A percentile compares a stretch with the other conserved stretches of the same genome.
phyloP scores from a whole-genome alignment of 2,888 invertebrate genomes.

The Zeuzera pyrina region DNA sequence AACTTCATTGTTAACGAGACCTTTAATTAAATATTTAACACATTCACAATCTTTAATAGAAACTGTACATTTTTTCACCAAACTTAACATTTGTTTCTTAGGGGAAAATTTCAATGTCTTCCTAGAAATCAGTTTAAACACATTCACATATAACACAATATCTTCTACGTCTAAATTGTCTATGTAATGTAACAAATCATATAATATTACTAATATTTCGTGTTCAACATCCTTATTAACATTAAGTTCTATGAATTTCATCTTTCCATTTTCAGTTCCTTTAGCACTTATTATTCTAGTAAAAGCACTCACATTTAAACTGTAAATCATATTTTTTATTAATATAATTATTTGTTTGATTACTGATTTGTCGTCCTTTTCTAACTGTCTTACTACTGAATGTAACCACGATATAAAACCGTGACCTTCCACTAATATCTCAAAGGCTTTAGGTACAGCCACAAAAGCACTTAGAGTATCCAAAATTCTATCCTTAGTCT shows the following conservation, averaged over 20 bases:
- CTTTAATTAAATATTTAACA: constrained; percentile 33
- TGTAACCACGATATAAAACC: constrained; percentile 82
- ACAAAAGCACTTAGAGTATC: constrained; percentile 76
- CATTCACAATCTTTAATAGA: constrained; percentile 26
- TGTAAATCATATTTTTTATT: constrained; percentile 38
- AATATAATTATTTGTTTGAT: constrained; percentile 32
- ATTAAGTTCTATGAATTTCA: constrained; percentile 33
- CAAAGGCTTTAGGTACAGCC: constrained; percentile 76
- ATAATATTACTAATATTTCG: constrained; percentile 40
- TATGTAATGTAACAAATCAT: constrained; percentile 34
- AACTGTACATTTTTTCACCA: constrained; percentile 32
- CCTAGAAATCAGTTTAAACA: constrained; percentile 41
- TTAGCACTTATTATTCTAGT: constrained; percentile 30
- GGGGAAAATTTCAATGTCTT: constrained; percentile 41
- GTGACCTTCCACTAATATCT: constrained; percentile 77
- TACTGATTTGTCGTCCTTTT: constrained; percentile 32
- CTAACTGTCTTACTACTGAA: constrained; percentile 32
- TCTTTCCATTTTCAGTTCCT: constrained; percentile 14
- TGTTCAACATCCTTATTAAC: constrained; percentile 49
- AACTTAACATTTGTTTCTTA: constrained; percentile 38
- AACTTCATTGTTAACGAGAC: constrained; percentile 31
- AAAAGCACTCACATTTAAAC: constrained; percentile 37
- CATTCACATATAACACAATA: constrained; percentile 29
- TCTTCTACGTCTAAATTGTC: constrained; percentile 36
- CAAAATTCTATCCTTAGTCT: constrained; percentile 77